Conservation (phyloP, 1,140 invertebrate genomes). For the Apocrypta bakeri region DNA sequence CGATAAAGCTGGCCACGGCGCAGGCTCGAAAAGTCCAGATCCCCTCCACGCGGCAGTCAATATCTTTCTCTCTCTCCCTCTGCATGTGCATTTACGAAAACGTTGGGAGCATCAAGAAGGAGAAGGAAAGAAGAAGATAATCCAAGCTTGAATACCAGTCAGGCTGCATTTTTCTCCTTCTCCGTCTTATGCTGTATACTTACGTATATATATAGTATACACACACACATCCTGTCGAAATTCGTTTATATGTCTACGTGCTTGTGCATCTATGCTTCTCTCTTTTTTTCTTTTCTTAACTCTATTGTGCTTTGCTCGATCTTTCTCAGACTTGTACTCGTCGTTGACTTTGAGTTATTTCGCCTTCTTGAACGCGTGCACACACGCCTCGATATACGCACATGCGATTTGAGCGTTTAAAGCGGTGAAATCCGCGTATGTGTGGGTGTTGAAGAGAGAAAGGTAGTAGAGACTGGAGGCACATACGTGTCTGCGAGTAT, state of each 20-base stretch:
- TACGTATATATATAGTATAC: too few species aligned
- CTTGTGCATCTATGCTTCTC: not conserved
- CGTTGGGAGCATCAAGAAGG: not conserved
- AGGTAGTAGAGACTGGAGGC: too few species aligned
- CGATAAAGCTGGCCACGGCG: conserved; percentile 53
- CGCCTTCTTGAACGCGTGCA: not conserved
- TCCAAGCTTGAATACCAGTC: conserved; percentile 42
- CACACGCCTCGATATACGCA: too few species aligned
- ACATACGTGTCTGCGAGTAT: not conserved
- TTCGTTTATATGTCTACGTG: not conserved
- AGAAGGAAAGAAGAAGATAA: conserved; percentile 27
- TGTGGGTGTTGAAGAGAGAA: too few species aligned
- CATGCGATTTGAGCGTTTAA: not conserved
- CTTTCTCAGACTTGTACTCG: conserved; percentile 36
- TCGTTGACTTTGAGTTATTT: not conserved
- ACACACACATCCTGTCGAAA: too few species aligned
- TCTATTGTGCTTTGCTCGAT: not conserved
- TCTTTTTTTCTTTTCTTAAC: not conserved
- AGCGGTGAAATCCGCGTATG: too few species aligned
- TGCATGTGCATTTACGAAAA: not conserved
- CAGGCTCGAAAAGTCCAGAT: conserved; percentile 52
- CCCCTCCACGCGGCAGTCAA: not conserved
- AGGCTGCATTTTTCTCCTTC: conserved; percentile 18
- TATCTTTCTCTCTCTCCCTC: not conserved
- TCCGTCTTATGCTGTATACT: not conserved